Evolutionary conservation across 2,797 vertebrate genomes (phyloP).

Genomic region (Sebastolobus alascanus): DNA sequence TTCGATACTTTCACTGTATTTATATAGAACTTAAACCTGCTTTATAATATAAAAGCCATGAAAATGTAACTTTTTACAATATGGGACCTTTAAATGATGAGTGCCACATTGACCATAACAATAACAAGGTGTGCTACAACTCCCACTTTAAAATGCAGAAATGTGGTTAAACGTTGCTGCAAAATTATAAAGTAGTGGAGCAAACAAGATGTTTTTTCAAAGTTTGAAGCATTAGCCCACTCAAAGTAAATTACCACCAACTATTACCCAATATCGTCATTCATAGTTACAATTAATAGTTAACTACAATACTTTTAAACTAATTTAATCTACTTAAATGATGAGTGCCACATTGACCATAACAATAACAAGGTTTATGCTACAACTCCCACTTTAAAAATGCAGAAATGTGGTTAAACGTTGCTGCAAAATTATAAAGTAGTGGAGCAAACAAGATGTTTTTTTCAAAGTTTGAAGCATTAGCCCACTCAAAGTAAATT

Average conservation of each 20-base stretch:
- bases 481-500: background rate
- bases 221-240: background rate
- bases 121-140: background rate
- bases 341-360: no score
- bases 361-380: no score
- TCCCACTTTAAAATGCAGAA: background rate
- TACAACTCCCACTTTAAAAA: background rate
- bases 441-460: background rate
- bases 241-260: background rate
- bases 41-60: no score
- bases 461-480: background rate
- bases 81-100: no score
- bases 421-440: background rate
- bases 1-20: no score
- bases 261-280: background rate
- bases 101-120: no score
- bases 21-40: no score
- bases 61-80: no score
- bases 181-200: background rate
- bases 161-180: background rate
- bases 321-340: no score
- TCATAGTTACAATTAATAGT: background rate
- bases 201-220: background rate
- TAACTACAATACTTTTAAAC: background rate
- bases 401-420: background rate